Conservation (phyloP, 2,113 vertebrate genomes). For the Amia ocellicauda region DNA sequence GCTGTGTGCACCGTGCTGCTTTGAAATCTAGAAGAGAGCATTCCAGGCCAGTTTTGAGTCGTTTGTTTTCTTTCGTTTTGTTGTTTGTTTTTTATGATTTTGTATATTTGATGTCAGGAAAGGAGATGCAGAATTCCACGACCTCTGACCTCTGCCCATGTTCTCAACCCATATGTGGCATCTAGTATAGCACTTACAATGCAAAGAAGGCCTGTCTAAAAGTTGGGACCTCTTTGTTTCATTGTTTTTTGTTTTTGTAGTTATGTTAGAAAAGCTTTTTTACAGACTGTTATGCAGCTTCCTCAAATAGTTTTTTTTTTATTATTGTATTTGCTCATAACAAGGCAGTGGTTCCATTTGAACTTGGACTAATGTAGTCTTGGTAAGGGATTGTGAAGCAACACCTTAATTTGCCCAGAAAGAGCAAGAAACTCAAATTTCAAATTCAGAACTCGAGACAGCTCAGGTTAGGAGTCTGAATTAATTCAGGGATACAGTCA, state of each 20-base stretch:
- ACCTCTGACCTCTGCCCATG: slow-evolving; percentile 27
- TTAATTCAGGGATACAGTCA: slow-evolving; percentile 27
- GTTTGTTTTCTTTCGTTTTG: slow-evolving; percentile 16
- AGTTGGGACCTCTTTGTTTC: slow-evolving; percentile 39
- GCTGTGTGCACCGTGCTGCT: slow-evolving; percentile 32
- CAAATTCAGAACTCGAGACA: no score
- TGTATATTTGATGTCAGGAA: slow-evolving; percentile 30
- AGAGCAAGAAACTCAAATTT: no score
- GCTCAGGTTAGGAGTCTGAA: slow-evolving; percentile 23
- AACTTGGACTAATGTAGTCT: no score
- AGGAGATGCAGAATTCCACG: slow-evolving; percentile 33
- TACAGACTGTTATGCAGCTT: no score
- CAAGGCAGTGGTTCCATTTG: no score
- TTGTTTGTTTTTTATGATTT: slow-evolving; percentile 19
- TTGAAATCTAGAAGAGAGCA: slow-evolving; percentile 18
- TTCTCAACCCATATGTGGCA: slow-evolving; percentile 49
- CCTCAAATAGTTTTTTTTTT: no score
- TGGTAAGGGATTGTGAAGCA: no score
- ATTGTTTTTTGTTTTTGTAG: no score
- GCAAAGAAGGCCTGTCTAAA: slow-evolving; percentile 29
- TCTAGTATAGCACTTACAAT: slow-evolving; percentile 40
- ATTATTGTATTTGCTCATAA: no score
- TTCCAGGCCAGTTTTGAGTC: slow-evolving; percentile 28
- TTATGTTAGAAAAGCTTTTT: no score
- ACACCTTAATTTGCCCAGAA: no score